Conservation (phyloP, 2,888 invertebrate species). For the Operophtera brumata region DNA sequence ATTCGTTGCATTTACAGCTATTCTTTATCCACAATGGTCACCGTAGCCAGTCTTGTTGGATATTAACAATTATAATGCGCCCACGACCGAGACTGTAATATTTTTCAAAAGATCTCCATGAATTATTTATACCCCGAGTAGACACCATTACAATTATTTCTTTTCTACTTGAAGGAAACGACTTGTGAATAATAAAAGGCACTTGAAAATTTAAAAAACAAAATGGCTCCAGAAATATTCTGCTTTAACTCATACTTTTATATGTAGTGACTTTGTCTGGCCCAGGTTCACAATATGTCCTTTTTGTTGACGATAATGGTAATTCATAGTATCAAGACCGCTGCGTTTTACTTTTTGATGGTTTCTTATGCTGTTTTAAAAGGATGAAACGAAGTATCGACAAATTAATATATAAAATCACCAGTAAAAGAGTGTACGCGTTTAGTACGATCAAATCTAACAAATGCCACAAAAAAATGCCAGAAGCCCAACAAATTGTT, state of each 20-base stretch:
- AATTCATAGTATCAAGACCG: conserved; percentile 18
- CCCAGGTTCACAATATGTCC: conserved; percentile 16
- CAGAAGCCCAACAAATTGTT: background rate
- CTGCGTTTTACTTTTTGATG: conserved; percentile 20
- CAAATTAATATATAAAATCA: background rate
- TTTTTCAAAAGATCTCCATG: conserved; percentile 70
- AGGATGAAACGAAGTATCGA: background rate
- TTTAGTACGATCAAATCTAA: background rate
- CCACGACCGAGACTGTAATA: conserved; percentile 64
- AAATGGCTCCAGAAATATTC: conserved; percentile 31
- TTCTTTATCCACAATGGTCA: conserved; percentile 1
- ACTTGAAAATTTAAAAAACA: conserved; percentile 45
- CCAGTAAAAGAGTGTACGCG: background rate
- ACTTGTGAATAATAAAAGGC: conserved; percentile 62
- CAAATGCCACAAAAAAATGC: background rate
- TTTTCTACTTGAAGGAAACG: conserved; percentile 65
- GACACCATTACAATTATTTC: conserved; percentile 75
- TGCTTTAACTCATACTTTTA: conserved; percentile 7
- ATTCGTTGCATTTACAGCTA: too few relatives aligned
- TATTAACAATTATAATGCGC: conserved; percentile 75
- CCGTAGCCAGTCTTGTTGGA: conserved; percentile 19
- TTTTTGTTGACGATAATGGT: conserved; percentile 22
- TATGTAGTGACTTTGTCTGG: conserved; percentile 18
- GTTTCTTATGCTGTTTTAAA: conserved; percentile 10
- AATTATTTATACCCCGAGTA: conserved; percentile 72